These are phyloP conservation scores for Sarcophaga caerulescens DNA, from an alignment of 2,888 invertebrate species.

Conservation along the genomic window DNA sequence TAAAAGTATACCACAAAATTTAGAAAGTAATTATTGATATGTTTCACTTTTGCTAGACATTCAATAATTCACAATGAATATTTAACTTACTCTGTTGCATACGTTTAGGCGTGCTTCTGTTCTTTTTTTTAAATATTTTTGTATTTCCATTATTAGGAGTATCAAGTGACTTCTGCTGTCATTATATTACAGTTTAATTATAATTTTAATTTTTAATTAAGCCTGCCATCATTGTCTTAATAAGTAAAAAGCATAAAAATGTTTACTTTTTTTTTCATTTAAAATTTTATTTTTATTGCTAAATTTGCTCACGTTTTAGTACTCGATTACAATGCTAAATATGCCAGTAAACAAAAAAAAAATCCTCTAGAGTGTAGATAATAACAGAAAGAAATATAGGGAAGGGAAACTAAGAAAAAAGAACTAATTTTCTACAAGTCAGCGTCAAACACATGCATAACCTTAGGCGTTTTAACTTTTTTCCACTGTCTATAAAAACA, in stretches of 20 bases:
- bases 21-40: too few relatives aligned
- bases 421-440: background rate
- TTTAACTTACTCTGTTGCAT: constrained; percentile 10
- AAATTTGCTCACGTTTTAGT: constrained; percentile 52
- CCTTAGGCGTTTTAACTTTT: constrained; percentile 34
- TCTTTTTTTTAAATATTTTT: background rate
- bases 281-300: constrained; percentile 24
- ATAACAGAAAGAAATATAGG: background rate
- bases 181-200: background rate
- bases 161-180: background rate
- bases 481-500: constrained; percentile 7
- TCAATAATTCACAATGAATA: too few relatives aligned
- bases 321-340: constrained; percentile 60
- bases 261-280: background rate
- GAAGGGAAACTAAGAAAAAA: background rate
- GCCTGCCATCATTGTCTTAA: too few relatives aligned
- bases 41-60: too few relatives aligned
- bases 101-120: background rate
- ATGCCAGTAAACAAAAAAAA: constrained; percentile 3
- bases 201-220: constrained; percentile 31
- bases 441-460: background rate
- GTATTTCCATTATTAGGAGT: background rate
- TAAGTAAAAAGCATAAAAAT: background rate
- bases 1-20: too few relatives aligned
- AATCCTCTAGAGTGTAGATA: constrained; percentile 35